Percentiles rank a stretch among this genome's conserved stretches.
phyloP scores from a whole-genome alignment of 2,888 invertebrate genomes.

The Nudaria mundana region DNA sequence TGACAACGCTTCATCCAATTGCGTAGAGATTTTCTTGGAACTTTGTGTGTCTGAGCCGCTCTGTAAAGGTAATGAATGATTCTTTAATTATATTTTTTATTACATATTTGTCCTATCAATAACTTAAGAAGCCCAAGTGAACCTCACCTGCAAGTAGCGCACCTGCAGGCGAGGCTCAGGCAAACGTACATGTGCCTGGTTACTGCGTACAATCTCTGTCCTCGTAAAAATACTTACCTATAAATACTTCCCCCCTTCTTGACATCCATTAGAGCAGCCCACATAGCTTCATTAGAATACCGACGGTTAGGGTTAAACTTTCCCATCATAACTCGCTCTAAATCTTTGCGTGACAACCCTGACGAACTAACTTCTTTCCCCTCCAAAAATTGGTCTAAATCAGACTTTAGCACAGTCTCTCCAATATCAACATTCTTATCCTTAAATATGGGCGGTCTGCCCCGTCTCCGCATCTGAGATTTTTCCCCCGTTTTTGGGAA shows the following conservation, averaged over 20 bases:
- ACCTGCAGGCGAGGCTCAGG: no score
- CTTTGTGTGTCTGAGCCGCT: constrained; percentile 82
- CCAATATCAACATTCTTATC: constrained; percentile 70
- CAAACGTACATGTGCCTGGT: no score
- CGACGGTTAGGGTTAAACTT: constrained; percentile 76
- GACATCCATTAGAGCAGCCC: constrained; percentile 82
- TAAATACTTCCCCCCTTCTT: constrained; percentile 83
- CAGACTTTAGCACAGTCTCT: constrained; percentile 71
- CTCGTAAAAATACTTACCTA: constrained; percentile 67
- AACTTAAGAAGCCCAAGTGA: no score
- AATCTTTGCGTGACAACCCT: constrained; percentile 69
- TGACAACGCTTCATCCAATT: constrained; percentile 84
- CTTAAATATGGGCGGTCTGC: constrained; percentile 70
- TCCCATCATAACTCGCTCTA: constrained; percentile 78
- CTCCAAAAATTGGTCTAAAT: constrained; percentile 74
- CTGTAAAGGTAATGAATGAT: constrained; percentile 47
- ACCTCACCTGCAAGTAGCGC: no score
- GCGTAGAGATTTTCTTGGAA: constrained; percentile 81
- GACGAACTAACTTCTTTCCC: constrained; percentile 76
- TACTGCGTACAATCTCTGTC: no score
- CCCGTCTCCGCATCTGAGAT: constrained; percentile 53
- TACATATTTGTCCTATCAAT: no score
- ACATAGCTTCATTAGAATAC: constrained; percentile 78
- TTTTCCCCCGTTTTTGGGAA: constrained; percentile 58
- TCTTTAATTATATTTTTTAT: background rate